These are phyloP conservation scores for Syndactyla subalaris DNA, from an alignment of 2,797 vertebrate species.

Conservation along the genomic window DNA sequence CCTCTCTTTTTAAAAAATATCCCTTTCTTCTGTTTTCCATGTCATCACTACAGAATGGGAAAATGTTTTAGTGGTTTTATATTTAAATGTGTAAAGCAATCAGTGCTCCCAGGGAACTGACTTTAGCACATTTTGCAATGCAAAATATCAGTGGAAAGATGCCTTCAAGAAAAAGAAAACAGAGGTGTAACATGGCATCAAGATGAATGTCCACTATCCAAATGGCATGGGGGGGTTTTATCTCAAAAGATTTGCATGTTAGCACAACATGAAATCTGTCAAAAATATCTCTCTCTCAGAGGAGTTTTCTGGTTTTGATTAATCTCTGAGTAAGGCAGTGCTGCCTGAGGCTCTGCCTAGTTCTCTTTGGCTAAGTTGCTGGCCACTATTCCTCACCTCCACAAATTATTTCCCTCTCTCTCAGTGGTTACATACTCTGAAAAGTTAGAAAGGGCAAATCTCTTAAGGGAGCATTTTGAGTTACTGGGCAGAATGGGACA, in stretches of 20 bases:
- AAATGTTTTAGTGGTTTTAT: not conserved
- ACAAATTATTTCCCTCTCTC: not conserved
- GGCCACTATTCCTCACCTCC: fast-evolving
- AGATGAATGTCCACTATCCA: not conserved
- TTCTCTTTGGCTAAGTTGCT: not conserved
- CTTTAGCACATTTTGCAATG: not conserved
- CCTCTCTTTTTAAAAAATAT: not conserved
- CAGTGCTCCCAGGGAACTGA: not conserved
- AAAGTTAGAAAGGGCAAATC: not conserved
- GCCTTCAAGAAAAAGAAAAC: not conserved
- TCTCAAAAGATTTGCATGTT: not conserved
- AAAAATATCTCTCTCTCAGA: not conserved
- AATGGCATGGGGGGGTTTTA: not conserved
- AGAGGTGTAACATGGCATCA: not conserved
- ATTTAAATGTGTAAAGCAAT: not conserved
- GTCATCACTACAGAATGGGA: not conserved
- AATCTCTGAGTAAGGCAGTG: not conserved
- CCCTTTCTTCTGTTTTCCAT: not conserved
- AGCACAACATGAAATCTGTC: not conserved
- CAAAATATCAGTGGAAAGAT: not conserved
- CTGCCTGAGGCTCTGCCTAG: not conserved
- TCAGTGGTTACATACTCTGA: not conserved
- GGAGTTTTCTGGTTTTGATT: not conserved
- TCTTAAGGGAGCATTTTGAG: not conserved
- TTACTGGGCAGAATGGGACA: not conserved